Percentiles rank a stretch among this genome's conserved stretches.
phyloP scores from a whole-genome alignment of 2,797 vertebrate genomes.

The Chrosomus eos region DNA sequence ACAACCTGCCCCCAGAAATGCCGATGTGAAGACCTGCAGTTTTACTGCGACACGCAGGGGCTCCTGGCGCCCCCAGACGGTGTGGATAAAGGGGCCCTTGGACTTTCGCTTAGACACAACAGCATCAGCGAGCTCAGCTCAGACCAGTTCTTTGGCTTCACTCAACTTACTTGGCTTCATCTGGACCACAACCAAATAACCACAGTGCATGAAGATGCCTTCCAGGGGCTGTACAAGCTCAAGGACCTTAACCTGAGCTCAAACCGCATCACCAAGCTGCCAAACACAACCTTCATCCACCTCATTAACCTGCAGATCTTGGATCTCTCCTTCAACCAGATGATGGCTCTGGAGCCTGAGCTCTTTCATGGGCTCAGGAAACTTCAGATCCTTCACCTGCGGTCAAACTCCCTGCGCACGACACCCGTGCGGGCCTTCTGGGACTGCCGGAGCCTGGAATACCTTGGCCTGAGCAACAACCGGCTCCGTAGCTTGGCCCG shows the following conservation, averaged over 20 bases:
- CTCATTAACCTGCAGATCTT: conserved; percentile 99
- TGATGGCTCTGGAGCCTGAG: conserved; percentile 95
- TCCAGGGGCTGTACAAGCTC: conserved; percentile 99
- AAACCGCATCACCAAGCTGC: conserved; percentile 99
- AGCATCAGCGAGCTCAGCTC: conserved; percentile 94
- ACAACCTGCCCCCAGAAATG: conserved; percentile 99
- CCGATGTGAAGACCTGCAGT: conserved; percentile 99
- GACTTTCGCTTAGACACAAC: conserved; percentile 98
- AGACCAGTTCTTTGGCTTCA: conserved; percentile 97
- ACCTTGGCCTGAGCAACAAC: conserved; percentile 97
- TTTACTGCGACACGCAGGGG: conserved; percentile 99
- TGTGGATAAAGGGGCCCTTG: conserved; percentile 95
- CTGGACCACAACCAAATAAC: conserved; percentile 99
- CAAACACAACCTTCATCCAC: conserved; percentile 99
- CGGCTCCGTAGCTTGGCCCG: conserved; percentile 96
- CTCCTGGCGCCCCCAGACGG: conserved; percentile 95
- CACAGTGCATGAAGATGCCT: conserved; percentile 95
- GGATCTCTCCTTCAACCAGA: conserved; percentile 99
- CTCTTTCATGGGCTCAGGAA: conserved; percentile 96
- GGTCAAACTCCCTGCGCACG: conserved; percentile 96
- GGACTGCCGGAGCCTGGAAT: conserved; percentile 98
- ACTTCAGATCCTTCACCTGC: conserved; percentile 95
- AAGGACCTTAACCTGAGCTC: conserved; percentile 99
- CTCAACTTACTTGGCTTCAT: conserved; percentile 98
- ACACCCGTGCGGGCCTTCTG: conserved; percentile 97